phyloP scores from a whole-genome alignment of 2,113 vertebrate species.

The Origma solitaria region DNA sequence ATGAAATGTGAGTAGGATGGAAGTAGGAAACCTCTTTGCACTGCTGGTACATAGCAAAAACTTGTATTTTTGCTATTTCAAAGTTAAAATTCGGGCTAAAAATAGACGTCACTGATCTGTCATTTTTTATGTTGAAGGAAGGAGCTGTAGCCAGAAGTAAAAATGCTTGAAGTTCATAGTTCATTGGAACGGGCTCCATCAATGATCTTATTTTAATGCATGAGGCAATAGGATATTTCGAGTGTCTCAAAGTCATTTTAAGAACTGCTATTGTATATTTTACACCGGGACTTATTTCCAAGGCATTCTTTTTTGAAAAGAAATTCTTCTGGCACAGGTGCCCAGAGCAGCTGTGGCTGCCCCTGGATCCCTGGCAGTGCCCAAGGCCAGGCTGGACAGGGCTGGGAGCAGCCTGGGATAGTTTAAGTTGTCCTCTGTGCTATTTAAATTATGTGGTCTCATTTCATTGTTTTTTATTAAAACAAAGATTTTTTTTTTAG shows the following conservation, averaged over 20 bases:
- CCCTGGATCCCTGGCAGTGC: no score
- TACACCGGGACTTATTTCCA: not conserved
- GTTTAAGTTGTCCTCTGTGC: not conserved
- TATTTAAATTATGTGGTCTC: not conserved
- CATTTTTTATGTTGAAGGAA: not conserved
- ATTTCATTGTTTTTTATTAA: not conserved
- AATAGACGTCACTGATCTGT: not conserved
- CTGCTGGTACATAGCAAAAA: not conserved
- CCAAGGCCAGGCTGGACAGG: rapidly evolving
- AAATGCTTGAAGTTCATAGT: not conserved
- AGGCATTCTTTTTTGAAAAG: not conserved
- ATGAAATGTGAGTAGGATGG: not conserved
- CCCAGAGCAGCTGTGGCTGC: not conserved
- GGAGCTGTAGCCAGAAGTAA: not conserved
- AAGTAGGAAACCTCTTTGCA: not conserved
- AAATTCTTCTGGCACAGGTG: not conserved
- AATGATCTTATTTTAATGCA: not conserved
- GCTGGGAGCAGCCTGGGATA: not conserved
- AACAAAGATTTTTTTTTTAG: not conserved
- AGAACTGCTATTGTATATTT: not conserved
- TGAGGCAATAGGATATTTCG: not conserved
- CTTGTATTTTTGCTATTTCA: not conserved
- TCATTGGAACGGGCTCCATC: not conserved
- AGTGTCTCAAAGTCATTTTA: not conserved
- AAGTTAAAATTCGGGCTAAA: not conserved